Percentiles rank a stretch among this genome's conserved stretches.
Evolutionary conservation across 2,113 vertebrate genomes (phyloP).

Genomic region (Saiga tatarica): DNA sequence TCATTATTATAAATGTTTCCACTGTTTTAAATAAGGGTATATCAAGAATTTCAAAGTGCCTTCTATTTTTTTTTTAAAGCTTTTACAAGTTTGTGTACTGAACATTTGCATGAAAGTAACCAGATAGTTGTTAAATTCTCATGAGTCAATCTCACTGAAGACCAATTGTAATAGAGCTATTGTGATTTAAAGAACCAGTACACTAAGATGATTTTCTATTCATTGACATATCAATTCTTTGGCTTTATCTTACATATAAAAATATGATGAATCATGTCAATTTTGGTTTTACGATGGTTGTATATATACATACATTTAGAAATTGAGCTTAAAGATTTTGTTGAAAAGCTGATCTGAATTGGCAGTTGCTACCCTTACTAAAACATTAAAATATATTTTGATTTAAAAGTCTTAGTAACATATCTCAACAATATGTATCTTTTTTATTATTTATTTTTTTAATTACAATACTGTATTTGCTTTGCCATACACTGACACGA

Average conservation of each 20-base stretch:
- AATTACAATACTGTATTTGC: too few species aligned
- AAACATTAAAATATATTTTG: not conserved
- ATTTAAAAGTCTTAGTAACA: not conserved
- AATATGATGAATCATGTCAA: not conserved
- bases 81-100: not conserved
- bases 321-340: not conserved
- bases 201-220: not conserved
- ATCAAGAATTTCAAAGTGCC: too few species aligned
- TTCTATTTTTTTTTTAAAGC: not conserved
- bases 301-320: not conserved
- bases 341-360: not conserved
- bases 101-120: not conserved
- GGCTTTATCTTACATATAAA: not conserved
- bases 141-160: not conserved
- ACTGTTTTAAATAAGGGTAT: too few species aligned
- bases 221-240: not conserved
- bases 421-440: not conserved
- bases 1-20: too few species aligned
- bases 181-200: not conserved
- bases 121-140: not conserved
- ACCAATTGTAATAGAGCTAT: not conserved
- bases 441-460: too few species aligned
- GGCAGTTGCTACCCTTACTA: not conserved
- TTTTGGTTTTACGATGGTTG: not conserved
- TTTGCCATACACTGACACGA: too few species aligned